A percentile compares a stretch with the other conserved stretches of the same genome.
Evolutionary conservation across 1,140 invertebrate genomes (phyloP).

Genomic region (Monochamus saltuarius): DNA sequence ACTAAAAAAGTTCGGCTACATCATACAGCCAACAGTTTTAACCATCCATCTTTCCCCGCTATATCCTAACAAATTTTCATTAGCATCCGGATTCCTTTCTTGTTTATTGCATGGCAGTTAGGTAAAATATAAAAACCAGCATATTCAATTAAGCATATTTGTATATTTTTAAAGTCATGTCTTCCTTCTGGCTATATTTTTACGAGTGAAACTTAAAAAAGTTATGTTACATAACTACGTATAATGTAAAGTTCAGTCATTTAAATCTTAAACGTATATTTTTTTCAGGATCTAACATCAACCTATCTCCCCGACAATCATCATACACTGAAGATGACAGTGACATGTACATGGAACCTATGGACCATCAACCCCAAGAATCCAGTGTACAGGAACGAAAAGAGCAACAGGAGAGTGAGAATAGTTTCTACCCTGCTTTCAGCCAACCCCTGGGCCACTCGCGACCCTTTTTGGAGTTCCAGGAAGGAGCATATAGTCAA

Average conservation of each 20-base stretch:
- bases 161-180: too few relatives aligned
- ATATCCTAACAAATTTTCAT: too few relatives aligned
- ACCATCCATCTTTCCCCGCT: too few relatives aligned
- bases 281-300: slow-evolving; percentile 1
- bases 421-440: slow-evolving; percentile 43
- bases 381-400: slow-evolving; percentile 10
- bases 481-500: slow-evolving; percentile 47
- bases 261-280: neutral
- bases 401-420: neutral
- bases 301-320: neutral
- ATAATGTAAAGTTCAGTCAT: neutral
- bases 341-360: slow-evolving; percentile 39
- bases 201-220: neutral
- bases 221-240: neutral
- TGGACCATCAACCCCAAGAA: slow-evolving; percentile 21
- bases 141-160: too few relatives aligned
- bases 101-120: too few relatives aligned
- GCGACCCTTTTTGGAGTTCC: slow-evolving; percentile 35
- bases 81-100: too few relatives aligned
- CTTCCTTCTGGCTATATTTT: too few relatives aligned
- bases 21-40: too few relatives aligned
- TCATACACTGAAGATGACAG: slow-evolving; percentile 28
- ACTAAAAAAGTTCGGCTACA: too few relatives aligned
- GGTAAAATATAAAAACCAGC: too few relatives aligned
- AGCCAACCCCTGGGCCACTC: slow-evolving; percentile 48